phyloP scores from a whole-genome alignment of 2,888 invertebrate species.

The Leptopilina syphax region DNA sequence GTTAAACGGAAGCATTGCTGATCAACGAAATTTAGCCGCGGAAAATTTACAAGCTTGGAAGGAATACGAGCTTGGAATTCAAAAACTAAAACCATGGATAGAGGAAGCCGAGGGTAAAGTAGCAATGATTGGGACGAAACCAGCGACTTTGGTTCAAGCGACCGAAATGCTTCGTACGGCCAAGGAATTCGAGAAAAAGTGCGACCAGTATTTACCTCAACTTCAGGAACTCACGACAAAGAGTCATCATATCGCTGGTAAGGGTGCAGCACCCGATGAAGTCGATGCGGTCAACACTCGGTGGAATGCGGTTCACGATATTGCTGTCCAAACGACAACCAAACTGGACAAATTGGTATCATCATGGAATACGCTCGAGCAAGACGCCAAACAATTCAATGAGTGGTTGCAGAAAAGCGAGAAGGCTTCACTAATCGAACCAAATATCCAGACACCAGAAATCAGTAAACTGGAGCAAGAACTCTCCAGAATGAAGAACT shows the following conservation, averaged over 20 bases:
- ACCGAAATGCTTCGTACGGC: constrained; percentile 85
- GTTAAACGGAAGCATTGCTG: constrained; percentile 86
- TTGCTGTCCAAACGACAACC: constrained; percentile 86
- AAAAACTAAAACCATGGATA: constrained; percentile 86
- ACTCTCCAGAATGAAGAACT: constrained; percentile 86
- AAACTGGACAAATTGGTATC: constrained; percentile 88
- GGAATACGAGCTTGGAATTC: constrained; percentile 87
- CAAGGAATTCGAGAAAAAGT: constrained; percentile 86
- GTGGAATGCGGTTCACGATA: constrained; percentile 91
- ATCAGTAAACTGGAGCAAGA: constrained; percentile 87
- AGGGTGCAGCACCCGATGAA: constrained; percentile 89
- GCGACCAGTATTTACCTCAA: constrained; percentile 86
- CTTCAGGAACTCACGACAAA: constrained; percentile 86
- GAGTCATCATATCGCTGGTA: constrained; percentile 86
- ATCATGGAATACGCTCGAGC: constrained; percentile 90
- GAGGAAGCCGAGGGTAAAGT: constrained; percentile 92
- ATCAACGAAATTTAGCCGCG: constrained; percentile 86
- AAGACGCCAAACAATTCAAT: constrained; percentile 86
- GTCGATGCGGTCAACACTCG: constrained; percentile 89
- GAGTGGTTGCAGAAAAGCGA: constrained; percentile 86
- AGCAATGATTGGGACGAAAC: constrained; percentile 84
- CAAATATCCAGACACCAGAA: constrained; percentile 84
- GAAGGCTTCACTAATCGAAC: constrained; percentile 80
- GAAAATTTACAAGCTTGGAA: constrained; percentile 91
- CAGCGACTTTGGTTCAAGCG: constrained; percentile 89